These are phyloP conservation scores for Drosophila auraria DNA, from an alignment of 1,140 invertebrate species.

Conservation along the genomic window DNA sequence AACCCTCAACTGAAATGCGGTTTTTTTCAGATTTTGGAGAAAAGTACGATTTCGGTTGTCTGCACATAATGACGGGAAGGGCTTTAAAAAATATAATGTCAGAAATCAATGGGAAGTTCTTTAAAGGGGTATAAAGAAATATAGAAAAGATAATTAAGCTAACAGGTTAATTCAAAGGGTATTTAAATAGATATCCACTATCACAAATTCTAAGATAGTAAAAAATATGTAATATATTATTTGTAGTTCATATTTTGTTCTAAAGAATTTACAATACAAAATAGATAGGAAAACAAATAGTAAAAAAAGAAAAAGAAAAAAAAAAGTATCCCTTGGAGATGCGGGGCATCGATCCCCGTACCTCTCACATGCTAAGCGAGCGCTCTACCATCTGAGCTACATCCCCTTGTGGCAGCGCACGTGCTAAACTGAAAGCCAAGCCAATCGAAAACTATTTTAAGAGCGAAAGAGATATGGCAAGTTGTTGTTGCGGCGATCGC, in stretches of 20 bases:
- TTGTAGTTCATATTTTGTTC: too few relatives aligned
- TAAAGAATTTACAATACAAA: background rate
- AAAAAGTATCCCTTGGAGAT: slow-evolving; percentile 83
- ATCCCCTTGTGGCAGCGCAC: slow-evolving; percentile 54
- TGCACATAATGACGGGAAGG: background rate
- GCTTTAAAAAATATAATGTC: slow-evolving; percentile 8
- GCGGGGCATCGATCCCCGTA: slow-evolving; percentile 92
- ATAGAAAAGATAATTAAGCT: background rate
- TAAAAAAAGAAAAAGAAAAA: slow-evolving; percentile 19
- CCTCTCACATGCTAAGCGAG: slow-evolving; percentile 94
- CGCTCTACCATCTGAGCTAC: slow-evolving; percentile 94
- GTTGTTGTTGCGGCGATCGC: slow-evolving; percentile 7
- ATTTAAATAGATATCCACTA: too few relatives aligned
- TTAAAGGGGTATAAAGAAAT: background rate
- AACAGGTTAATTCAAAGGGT: background rate
- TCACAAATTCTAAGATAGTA: too few relatives aligned
- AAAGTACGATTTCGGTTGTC: slow-evolving; percentile 3
- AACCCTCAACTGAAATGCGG: slow-evolving; percentile 27
- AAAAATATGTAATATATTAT: too few relatives aligned
- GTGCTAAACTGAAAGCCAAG: slow-evolving; percentile 7
- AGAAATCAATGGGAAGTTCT: background rate
- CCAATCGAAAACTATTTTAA: slow-evolving; percentile 22
- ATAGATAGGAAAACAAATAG: background rate
- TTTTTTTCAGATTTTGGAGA: slow-evolving; percentile 24
- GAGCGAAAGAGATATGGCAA: background rate